phyloP scores from a whole-genome alignment of 2,888 invertebrate genomes.

The Harpalus rufipes region DNA sequence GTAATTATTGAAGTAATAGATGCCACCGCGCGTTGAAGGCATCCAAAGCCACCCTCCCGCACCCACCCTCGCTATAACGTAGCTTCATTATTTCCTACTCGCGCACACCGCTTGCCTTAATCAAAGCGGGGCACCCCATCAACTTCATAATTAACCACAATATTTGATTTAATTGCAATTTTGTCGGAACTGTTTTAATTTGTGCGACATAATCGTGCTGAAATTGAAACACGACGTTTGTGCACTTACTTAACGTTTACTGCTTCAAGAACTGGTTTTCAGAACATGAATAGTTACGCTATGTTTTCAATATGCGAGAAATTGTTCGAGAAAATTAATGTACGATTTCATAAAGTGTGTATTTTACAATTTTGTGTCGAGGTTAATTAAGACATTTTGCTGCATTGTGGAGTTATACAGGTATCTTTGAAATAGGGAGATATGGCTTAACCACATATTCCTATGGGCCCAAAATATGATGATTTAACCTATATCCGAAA shows the following conservation, averaged over 20 bases:
- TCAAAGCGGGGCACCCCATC: conserved; percentile 66
- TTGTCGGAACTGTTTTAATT: conserved; percentile 71
- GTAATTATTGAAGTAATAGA: conserved; percentile 70
- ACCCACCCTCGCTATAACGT: conserved; percentile 2
- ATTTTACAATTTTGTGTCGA: neutral
- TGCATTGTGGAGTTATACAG: neutral
- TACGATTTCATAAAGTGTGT: neutral
- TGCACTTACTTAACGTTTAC: conserved; percentile 23
- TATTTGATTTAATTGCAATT: conserved; percentile 71
- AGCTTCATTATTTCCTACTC: conserved; percentile 61
- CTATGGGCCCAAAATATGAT: too few relatives aligned
- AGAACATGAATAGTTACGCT: conserved; percentile 13
- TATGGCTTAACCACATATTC: too few relatives aligned
- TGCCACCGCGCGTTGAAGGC: conserved; percentile 67
- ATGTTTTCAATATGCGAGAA: neutral
- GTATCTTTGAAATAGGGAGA: neutral
- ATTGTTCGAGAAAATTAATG: conserved; percentile 14
- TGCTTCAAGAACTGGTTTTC: conserved; percentile 23
- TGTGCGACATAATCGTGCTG: conserved; percentile 68
- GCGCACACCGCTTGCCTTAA: conserved; percentile 53
- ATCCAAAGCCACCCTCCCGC: conserved; percentile 17
- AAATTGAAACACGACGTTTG: conserved; percentile 67
- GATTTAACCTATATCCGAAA: too few relatives aligned
- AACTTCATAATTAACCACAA: conserved; percentile 68
- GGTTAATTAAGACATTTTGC: neutral